Percentiles rank a stretch among this genome's conserved stretches.
Conservation (phyloP, 2,888 invertebrate genomes). For the Erebia epiphron region DNA sequence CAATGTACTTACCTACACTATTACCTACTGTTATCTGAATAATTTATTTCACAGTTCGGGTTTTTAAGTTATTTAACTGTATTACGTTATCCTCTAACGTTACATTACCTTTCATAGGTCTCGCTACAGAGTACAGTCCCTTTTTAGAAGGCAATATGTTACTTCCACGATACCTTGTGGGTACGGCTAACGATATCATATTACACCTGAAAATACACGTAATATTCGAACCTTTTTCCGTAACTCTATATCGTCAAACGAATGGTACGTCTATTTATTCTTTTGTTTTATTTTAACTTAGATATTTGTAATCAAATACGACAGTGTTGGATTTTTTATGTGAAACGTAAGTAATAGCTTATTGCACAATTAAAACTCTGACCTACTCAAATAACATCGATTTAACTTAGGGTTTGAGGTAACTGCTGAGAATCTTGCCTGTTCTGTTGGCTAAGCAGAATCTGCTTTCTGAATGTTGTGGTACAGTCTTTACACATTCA, state of each 20-base stretch:
- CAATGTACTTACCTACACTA: not conserved
- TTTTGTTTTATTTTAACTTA: not conserved
- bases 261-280: not conserved
- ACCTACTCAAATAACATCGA: slow-evolving; percentile 6
- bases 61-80: not conserved
- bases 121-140: not conserved
- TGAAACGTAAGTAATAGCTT: not conserved
- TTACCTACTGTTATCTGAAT: not conserved
- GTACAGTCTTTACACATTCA: no score
- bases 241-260: not conserved
- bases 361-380: not conserved
- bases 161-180: slow-evolving; percentile 4
- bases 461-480: no score
- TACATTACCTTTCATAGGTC: not conserved
- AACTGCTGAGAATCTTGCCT: not conserved
- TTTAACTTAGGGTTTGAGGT: not conserved
- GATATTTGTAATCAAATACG: slow-evolving; percentile 3
- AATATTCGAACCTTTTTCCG: slow-evolving; percentile 13
- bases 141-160: not conserved
- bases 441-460: no score
- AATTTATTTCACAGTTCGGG: not conserved
- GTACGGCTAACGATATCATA: not conserved
- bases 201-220: not conserved
- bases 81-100: not conserved
- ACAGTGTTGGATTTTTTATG: not conserved